phyloP scores from a whole-genome alignment of 2,888 invertebrate species.

The Ommatoiulus sabulosus region DNA sequence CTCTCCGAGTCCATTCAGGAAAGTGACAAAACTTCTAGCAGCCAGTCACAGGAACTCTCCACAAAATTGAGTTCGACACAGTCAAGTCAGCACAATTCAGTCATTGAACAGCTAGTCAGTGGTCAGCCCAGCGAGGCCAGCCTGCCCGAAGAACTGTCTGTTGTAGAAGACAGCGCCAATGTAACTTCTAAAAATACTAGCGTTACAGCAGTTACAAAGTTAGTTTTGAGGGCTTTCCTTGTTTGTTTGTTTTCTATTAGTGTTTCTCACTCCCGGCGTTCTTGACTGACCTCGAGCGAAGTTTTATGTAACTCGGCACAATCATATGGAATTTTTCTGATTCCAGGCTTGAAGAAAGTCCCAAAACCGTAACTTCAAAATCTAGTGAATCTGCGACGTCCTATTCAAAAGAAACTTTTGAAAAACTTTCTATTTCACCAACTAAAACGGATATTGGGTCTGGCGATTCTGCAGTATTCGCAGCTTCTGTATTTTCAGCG shows the following conservation, averaged over 20 bases:
- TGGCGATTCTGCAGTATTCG: background rate
- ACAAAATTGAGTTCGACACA: too few species aligned
- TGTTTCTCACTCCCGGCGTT: too few species aligned
- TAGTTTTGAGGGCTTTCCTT: background rate
- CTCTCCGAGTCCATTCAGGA: background rate
- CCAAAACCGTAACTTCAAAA: background rate
- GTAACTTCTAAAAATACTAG: background rate
- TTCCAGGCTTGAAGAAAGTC: background rate
- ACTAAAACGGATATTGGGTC: background rate
- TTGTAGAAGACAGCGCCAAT: background rate
- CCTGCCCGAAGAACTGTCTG: background rate
- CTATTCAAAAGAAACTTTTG: background rate
- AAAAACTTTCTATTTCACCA: background rate
- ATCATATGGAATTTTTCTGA: background rate
- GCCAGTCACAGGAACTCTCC: background rate
- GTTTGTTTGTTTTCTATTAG: too few species aligned
- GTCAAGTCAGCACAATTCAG: background rate
- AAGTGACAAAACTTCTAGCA: background rate
- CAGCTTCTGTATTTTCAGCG: background rate
- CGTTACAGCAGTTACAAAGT: background rate
- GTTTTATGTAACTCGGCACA: background rate
- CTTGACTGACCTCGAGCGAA: too few species aligned
- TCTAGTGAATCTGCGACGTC: background rate
- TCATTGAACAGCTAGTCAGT: background rate
- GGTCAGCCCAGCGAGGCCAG: background rate